These are phyloP conservation scores for Agelas oroides DNA, from an alignment of 37 sponge, comb jelly and placozoan genomes.

Conservation along the genomic window DNA sequence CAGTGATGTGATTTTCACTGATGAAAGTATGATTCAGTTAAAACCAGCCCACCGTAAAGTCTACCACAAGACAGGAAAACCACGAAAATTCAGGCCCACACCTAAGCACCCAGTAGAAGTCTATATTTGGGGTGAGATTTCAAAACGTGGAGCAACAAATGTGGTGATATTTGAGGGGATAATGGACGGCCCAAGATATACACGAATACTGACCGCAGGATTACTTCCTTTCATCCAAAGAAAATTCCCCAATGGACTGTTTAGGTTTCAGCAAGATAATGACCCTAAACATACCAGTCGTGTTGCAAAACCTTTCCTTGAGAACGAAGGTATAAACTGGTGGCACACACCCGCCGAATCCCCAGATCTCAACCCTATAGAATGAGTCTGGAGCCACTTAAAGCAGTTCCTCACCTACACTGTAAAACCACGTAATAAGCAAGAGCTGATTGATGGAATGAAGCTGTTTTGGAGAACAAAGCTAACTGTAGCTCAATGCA, in stretches of 20 bases:
- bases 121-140: constrained; percentile 5
- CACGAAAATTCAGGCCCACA: not conserved
- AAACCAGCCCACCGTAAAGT: not conserved
- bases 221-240: not conserved
- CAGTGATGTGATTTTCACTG: not conserved
- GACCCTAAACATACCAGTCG: constrained; percentile 37
- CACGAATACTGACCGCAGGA: not conserved
- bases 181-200: constrained; percentile 1
- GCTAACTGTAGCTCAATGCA: constrained; percentile 10
- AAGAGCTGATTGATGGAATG: constrained; percentile 40
- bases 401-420: constrained; percentile 5
- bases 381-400: constrained; percentile 31
- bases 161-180: constrained; percentile 12
- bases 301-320: constrained; percentile 10
- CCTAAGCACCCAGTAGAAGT: constrained; percentile 12
- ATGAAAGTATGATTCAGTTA: not conserved
- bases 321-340: constrained; percentile 33
- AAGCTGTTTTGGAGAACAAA: constrained; percentile 7
- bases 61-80: constrained; percentile 3
- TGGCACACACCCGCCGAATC: constrained; percentile 37
- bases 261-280: constrained; percentile 37
- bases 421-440: constrained; percentile 16
- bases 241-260: not conserved
- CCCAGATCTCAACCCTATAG: constrained; percentile 47
- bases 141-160: constrained; percentile 7